Evolutionary conservation across 2,113 vertebrate species (phyloP), one percentile per base, ranked within the genome.

Genomic region (Proteles cristata): DNA sequence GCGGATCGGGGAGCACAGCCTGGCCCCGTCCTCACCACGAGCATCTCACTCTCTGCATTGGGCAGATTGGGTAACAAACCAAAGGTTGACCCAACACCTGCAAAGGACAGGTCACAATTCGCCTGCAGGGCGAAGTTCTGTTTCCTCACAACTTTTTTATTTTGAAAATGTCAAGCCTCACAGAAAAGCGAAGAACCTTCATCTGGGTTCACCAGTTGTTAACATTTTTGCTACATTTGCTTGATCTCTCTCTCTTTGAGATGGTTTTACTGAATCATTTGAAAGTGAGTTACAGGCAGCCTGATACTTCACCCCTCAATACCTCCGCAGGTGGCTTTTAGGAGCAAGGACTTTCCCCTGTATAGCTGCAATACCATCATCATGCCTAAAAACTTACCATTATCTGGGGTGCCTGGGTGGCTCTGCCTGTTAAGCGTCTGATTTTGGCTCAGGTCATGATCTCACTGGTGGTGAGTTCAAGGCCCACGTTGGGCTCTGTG

Each of bases 41-140:
- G 61, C 12, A 3, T 9, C 2, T 76, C 7, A 1, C 14, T 35
- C 11, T 71, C 80, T 1, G 11, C 1, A 0, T 0, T 4, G 48
- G 53, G 83, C 63, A 48, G 35, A 5, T 12, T 25, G 87, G 53
- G 53, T 23, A 63, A 87, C 43, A 39, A 80, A 55, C 86, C 55
- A 45, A 79, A 86, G 31, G 15, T 19, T 1, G 69, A 74, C 69
- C 68, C 68, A 2, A 11, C 31, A 48, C 33, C 69, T 3, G 7
- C 68, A 53, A 33, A 85, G 33, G 61, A 28, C 79, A 55, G 26
- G 66, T n/a, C 17, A 17, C 33, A n/a, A 0, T 61, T 45, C 0
- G 1, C 23, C 69, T 17, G 1, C 5, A 0, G 33, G n/a, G 6
- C 58, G 21, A 61, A 61, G 58, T 7, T 53, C 48, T 69, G 50